Conservation (phyloP, 2,113 vertebrate species). For the Suricata suricatta region DNA sequence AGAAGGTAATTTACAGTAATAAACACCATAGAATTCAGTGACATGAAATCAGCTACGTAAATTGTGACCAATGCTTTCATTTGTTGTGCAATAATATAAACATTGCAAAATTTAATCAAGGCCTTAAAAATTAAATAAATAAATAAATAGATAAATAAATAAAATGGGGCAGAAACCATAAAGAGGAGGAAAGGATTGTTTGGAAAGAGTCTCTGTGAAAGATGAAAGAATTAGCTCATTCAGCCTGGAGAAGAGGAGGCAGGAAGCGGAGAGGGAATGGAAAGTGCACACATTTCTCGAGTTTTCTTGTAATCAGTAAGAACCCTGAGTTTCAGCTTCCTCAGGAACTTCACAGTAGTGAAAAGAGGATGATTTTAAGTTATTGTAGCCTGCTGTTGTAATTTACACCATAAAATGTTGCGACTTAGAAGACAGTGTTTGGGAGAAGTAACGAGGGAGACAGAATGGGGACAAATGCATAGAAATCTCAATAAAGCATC, state of each 20-base stretch:
- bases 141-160: not conserved
- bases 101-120: not conserved
- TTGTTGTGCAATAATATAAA: conserved; percentile 34
- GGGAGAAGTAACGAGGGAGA: not conserved
- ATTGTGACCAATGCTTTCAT: not conserved
- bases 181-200: not conserved
- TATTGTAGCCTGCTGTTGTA: not conserved
- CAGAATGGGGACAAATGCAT: not conserved
- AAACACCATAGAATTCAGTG: not conserved
- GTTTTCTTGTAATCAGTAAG: not conserved
- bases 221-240: not conserved
- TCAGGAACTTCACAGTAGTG: not conserved
- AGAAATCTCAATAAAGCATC: not conserved
- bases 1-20: conserved; percentile 10
- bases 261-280: no score
- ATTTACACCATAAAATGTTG: not conserved
- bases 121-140: not conserved
- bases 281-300: not conserved
- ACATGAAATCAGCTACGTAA: conserved; percentile 8
- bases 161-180: not conserved
- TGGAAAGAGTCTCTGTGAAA: not conserved
- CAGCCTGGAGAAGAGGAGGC: not conserved
- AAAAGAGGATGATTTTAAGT: not conserved
- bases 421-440: not conserved
- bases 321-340: not conserved